Evolutionary conservation across 2,888 invertebrate genomes (phyloP).

Genomic region (Abrostola tripartita): DNA sequence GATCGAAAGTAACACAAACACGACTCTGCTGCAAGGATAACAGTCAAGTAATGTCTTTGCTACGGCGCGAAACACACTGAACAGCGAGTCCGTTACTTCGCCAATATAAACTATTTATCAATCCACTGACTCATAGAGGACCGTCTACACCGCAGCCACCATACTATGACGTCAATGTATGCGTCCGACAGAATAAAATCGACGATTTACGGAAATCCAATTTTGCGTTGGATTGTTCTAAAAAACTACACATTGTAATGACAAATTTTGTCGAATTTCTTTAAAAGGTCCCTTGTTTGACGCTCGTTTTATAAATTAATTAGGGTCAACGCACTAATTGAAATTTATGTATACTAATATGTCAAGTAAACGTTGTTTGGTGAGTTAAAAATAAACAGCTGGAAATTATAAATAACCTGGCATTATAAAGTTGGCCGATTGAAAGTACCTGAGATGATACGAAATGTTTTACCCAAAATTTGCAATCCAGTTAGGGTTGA

Average conservation of each 20-base stretch:
- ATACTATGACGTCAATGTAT: constrained; percentile 71
- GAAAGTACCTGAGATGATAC: background rate
- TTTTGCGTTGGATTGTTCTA: constrained; percentile 41
- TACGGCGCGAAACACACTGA: constrained; percentile 64
- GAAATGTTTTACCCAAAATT: background rate
- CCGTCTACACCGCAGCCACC: constrained; percentile 58
- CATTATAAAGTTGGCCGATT: background rate
- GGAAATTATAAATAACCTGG: background rate
- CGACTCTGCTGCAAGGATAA: constrained; percentile 42
- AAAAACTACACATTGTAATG: constrained; percentile 4
- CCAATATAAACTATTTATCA: constrained; percentile 72
- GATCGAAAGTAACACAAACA: constrained; percentile 39
- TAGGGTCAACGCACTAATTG: constrained; percentile 33
- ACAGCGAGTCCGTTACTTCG: constrained; percentile 55
- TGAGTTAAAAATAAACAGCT: constrained; percentile 4
- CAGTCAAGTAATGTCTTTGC: constrained; percentile 35
- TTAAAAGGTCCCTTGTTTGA: constrained; percentile 13
- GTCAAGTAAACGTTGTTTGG: constrained; percentile 8
- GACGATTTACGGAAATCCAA: constrained; percentile 65
- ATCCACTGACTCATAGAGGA: constrained; percentile 68
- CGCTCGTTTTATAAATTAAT: constrained; percentile 18
- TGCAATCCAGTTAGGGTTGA: too few relatives aligned
- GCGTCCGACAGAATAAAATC: constrained; percentile 56
- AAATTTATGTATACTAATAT: constrained; percentile 16
- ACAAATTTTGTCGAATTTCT: constrained; percentile 13